Base-by-base conservation (phyloP, 2,797 vertebrate genomes). In the Melanotaenia trifasciata region DNA sequence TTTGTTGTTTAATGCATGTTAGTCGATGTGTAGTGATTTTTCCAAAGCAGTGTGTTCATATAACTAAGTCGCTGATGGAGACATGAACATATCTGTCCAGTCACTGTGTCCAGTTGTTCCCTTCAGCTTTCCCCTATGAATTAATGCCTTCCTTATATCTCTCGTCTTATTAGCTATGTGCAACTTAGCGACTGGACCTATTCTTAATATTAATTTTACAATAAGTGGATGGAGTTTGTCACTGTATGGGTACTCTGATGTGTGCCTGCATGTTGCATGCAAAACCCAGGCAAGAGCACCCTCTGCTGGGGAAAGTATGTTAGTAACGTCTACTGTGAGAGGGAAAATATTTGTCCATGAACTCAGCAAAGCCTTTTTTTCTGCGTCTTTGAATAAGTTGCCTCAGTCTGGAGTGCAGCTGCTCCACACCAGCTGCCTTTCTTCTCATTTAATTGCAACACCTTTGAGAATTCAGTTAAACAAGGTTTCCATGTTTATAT, bases 111-210 rank as follows among this genome's bases (percentile, higher is more conserved):
- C 43, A 51, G 75, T 73, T 47, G 54, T 43, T 13, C 56, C 28
- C n/a, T n/a, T 60, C 79, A 70, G 71, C 56, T 73, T 85, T 81
- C 68, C 40, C 69, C 72, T 84, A 68, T 57, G 58, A 67, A 67
- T 67, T 78, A 84, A 84, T 87, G 84, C 85, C 79, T 89, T 87
- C 81, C 79, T 84, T 59, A 82, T 56, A 79, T 86, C 45, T 82
- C 70, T 58, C 87, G 76, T 83, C 72, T 84, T 79, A 67, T 83
- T 77, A 67, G 84, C 58, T 79, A 76, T 81, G 74, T 78, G 53
- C 63, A 84, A 70, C 76, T 82, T 77, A 85, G 74, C 81, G 68
- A 64, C 58, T 80, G 91, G 89, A 93, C 90, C 88, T 92, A 87
- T 86, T 85, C 79, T 79, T 82, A 54, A 54, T 73, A 68, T 38